phyloP scores from a whole-genome alignment of 2,797 vertebrate species.

The Muscicapa striata region DNA sequence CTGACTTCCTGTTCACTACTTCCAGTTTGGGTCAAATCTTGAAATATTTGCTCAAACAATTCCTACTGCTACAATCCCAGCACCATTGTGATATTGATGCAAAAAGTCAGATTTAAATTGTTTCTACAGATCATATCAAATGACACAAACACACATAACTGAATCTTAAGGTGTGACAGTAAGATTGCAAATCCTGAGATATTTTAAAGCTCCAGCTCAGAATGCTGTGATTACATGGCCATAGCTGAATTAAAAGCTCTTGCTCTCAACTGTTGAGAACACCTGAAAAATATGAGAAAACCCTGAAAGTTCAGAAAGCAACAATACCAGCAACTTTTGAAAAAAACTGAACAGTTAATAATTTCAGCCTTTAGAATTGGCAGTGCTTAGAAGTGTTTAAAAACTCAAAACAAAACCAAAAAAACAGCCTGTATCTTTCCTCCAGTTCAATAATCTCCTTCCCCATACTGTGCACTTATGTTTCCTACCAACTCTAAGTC shows the following conservation, averaged over 20 bases:
- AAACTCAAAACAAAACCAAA: not conserved
- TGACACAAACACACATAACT: not conserved
- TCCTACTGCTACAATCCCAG: not conserved
- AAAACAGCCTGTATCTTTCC: not conserved
- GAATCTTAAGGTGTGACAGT: not conserved
- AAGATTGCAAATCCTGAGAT: not conserved
- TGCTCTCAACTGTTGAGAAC: not conserved
- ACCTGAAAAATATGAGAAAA: not conserved
- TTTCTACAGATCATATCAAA: not conserved
- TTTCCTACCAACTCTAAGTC: not conserved
- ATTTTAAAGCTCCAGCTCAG: not conserved
- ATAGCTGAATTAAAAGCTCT: not conserved
- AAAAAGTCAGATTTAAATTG: not conserved
- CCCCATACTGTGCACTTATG: not conserved
- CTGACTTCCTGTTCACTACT: not conserved
- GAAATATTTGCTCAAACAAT: not conserved
- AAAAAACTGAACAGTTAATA: accelerated
- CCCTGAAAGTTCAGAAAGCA: not conserved
- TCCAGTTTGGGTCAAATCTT: not conserved
- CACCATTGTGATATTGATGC: not conserved
- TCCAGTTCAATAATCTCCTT: not conserved
- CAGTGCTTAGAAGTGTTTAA: not conserved
- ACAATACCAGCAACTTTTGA: not conserved
- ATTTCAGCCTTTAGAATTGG: not conserved
- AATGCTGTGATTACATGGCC: not conserved